A percentile compares a stretch with the other conserved stretches of the same genome.
Evolutionary conservation across 2,113 vertebrate species (phyloP).

Genomic region (Austrofundulus limnaeus): DNA sequence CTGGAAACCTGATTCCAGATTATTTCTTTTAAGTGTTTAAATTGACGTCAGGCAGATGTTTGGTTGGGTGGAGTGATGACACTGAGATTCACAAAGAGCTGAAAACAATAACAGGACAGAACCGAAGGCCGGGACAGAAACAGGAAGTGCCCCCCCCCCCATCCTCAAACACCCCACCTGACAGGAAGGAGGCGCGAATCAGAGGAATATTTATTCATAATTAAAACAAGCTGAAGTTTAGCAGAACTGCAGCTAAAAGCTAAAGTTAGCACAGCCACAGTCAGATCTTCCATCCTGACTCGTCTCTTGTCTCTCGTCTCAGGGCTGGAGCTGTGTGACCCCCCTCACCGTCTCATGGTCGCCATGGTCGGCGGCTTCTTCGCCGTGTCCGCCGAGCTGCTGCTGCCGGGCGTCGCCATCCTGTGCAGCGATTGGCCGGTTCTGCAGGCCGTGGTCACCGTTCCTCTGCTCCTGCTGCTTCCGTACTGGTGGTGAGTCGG

Average conservation of each 20-base stretch:
- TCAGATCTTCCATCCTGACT: background rate
- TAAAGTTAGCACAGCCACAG: too few species aligned
- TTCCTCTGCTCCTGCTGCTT: slow-evolving; percentile 81
- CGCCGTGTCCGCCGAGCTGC: slow-evolving; percentile 81
- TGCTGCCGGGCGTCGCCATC: slow-evolving; percentile 83
- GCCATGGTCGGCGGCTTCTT: slow-evolving; percentile 84
- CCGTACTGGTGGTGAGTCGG: slow-evolving; percentile 86
- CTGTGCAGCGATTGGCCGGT: slow-evolving; percentile 84
- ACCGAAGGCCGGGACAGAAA: slow-evolving; percentile 27
- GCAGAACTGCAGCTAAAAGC: too few species aligned
- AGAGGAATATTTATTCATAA: background rate
- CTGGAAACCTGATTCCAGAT: slow-evolving; percentile 37
- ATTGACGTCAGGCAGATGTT: background rate
- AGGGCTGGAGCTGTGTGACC: slow-evolving; percentile 90
- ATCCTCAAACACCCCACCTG: background rate
- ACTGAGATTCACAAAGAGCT: slow-evolving; percentile 22
- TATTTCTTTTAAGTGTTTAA: background rate
- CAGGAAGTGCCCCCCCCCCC: slow-evolving; percentile 36
- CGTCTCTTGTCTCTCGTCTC: background rate
- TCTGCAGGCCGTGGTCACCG: slow-evolving; percentile 84
- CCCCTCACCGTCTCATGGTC: slow-evolving; percentile 81
- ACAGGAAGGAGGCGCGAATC: slow-evolving; percentile 8
- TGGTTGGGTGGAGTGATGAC: background rate
- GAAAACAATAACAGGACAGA: slow-evolving; percentile 58
- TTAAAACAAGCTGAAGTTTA: slow-evolving; percentile 34